Evolutionary conservation across 2,797 vertebrate genomes (phyloP).

Genomic region (Natrix natrix): DNA sequence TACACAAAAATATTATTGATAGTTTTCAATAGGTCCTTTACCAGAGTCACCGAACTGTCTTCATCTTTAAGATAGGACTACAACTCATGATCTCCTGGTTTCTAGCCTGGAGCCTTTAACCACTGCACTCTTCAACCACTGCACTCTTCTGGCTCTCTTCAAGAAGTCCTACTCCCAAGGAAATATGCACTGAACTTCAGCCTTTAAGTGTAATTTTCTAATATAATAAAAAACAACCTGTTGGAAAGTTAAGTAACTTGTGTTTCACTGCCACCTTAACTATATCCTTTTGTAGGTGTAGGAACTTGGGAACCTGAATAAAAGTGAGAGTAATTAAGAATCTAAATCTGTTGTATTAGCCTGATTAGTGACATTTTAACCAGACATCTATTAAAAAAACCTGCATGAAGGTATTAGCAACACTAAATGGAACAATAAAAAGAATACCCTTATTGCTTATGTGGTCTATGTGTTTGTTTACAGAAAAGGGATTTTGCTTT

Average conservation of each 20-base stretch:
- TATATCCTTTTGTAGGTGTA: not conserved
- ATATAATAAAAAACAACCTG: not conserved
- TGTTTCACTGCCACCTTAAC: not conserved
- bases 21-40: not conserved
- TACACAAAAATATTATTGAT: not conserved
- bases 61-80: too few relatives aligned
- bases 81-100: too few relatives aligned
- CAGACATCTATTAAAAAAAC: not conserved
- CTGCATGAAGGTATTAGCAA: not conserved
- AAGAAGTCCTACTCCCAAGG: too few relatives aligned
- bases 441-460: not conserved
- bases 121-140: too few relatives aligned
- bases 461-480: too few relatives aligned
- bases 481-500: not conserved
- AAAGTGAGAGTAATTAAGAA: too few relatives aligned
- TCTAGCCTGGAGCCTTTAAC: too few relatives aligned
- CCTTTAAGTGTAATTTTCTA: not conserved
- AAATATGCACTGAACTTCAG: not conserved
- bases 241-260: not conserved
- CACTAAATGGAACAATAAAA: not conserved
- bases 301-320: not conserved
- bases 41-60: too few relatives aligned
- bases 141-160: too few relatives aligned
- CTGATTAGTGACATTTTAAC: not conserved
- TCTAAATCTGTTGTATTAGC: too few relatives aligned